phyloP scores from a whole-genome alignment of 2,888 invertebrate genomes.

The Hesperia comma region DNA sequence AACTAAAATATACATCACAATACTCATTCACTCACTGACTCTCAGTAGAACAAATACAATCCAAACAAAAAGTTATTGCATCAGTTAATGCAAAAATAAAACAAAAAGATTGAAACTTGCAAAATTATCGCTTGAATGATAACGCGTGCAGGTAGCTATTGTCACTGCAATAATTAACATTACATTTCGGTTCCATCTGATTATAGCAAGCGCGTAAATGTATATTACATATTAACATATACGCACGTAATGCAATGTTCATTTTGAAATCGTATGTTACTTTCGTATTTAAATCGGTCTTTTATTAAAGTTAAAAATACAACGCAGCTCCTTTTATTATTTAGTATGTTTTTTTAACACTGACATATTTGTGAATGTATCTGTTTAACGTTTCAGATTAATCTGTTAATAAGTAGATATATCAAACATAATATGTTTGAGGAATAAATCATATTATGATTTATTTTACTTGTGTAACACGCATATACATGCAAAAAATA shows the following conservation, averaged over 20 bases:
- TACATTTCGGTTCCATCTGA: conserved; percentile 54
- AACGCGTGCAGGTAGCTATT: conserved; percentile 42
- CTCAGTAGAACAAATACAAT: too few species aligned
- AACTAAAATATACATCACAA: too few species aligned
- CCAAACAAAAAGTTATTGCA: too few species aligned
- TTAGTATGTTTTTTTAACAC: background rate
- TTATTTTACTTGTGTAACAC: too few species aligned
- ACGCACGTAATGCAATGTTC: conserved; percentile 15
- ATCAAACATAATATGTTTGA: too few species aligned
- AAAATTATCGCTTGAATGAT: conserved; percentile 2
- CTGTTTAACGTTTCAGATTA: too few species aligned
- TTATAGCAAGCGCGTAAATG: conserved; percentile 47
- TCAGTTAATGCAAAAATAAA: conserved; percentile 3
- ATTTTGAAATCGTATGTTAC: conserved; percentile 6
- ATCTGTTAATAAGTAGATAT: too few species aligned
- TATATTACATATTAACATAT: background rate
- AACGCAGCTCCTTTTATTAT: background rate
- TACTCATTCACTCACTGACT: too few species aligned
- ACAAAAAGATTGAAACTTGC: background rate
- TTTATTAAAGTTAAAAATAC: background rate
- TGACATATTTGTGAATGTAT: too few species aligned
- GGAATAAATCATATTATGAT: too few species aligned
- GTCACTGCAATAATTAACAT: conserved; percentile 55
- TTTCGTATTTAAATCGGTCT: conserved; percentile 9
- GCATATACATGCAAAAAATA: too few species aligned